These are phyloP conservation scores for Mormyrus lacerda DNA, from an alignment of 2,113 vertebrate species.

Conservation along the genomic window DNA sequence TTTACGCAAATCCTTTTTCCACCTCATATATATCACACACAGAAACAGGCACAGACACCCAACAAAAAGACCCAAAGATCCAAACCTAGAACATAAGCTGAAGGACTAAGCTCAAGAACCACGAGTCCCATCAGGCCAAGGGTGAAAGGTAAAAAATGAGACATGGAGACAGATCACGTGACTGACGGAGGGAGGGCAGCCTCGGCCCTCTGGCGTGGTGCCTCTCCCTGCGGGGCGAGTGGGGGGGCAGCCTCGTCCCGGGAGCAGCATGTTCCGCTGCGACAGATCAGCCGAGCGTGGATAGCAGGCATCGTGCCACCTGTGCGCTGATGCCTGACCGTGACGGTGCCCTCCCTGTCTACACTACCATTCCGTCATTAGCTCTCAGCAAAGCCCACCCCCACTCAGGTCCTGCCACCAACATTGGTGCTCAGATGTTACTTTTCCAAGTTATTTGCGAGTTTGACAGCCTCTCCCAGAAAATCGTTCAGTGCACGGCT, in stretches of 20 bases:
- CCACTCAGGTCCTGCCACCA: neutral
- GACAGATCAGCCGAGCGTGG: neutral
- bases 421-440: neutral
- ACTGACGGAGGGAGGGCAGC: neutral
- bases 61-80: neutral
- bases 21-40: neutral
- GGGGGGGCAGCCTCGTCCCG: neutral
- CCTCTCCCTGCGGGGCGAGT: neutral
- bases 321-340: neutral
- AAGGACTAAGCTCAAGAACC: neutral
- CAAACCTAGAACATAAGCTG: neutral
- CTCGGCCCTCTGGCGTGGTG: neutral
- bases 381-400: neutral
- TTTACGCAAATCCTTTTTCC: neutral
- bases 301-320: neutral
- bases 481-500: neutral
- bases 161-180: neutral
- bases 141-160: neutral
- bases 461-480: neutral
- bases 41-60: neutral
- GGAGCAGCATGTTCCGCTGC: neutral
- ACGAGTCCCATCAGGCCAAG: neutral
- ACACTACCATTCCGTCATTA: neutral
- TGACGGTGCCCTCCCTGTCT: neutral
- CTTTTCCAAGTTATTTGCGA: neutral